A percentile compares a stretch with the other conserved stretches of the same genome.
Conservation (phyloP, 2,797 vertebrate species). For the Hemitrygon akajei region DNA sequence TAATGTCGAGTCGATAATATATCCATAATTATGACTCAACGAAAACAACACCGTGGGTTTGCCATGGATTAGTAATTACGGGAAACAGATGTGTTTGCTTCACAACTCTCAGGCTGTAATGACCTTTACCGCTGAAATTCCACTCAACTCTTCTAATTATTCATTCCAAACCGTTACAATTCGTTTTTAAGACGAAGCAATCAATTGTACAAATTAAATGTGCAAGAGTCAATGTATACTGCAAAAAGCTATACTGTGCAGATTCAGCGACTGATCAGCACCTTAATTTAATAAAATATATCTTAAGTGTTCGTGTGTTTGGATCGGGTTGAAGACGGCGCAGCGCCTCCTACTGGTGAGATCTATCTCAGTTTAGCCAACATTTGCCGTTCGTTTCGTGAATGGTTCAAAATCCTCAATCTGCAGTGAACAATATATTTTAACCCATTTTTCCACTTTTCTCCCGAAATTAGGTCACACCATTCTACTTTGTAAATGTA, state of each 20-base stretch:
- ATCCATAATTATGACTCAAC: neutral
- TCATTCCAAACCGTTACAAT: too few relatives aligned
- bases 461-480: neutral
- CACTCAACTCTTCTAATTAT: neutral
- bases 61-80: neutral
- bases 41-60: neutral
- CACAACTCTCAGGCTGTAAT: neutral
- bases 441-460: neutral
- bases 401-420: neutral
- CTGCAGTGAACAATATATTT: neutral
- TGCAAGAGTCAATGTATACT: neutral
- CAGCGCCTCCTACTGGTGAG: neutral
- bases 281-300: neutral
- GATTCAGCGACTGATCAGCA: neutral
- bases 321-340: neutral
- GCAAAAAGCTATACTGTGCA: neutral
- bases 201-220: neutral
- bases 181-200: neutral
- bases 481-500: neutral
- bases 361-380: neutral
- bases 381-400: neutral
- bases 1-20: neutral
- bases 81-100: neutral
- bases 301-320: neutral
- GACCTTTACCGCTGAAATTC: neutral